These are phyloP conservation scores for Colius striatus DNA, from an alignment of 2,113 vertebrate genomes.

Conservation along the genomic window DNA sequence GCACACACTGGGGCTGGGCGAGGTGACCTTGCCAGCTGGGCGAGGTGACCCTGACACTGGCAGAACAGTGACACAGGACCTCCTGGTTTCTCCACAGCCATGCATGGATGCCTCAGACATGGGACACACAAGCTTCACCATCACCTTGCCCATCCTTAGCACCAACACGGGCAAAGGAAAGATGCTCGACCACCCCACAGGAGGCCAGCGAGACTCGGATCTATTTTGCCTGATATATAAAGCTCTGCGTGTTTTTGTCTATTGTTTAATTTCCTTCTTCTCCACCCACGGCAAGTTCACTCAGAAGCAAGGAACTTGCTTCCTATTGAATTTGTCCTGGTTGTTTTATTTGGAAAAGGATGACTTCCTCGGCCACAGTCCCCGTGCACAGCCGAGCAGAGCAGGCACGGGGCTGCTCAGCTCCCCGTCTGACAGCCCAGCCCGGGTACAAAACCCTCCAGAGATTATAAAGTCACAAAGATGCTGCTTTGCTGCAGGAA, in stretches of 20 bases:
- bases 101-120: accelerated
- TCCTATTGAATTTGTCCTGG: constrained; percentile 45
- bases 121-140: accelerated
- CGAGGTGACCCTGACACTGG: accelerated
- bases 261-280: constrained; percentile 72
- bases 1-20: accelerated
- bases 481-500: constrained; percentile 36
- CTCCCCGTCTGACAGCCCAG: background rate
- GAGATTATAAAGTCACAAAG: constrained; percentile 18
- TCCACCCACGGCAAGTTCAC: constrained; percentile 49
- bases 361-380: background rate
- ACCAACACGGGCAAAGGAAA: background rate
- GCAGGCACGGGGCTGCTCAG: background rate
- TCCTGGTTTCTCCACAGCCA: background rate
- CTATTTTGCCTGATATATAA: background rate
- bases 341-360: constrained; percentile 66
- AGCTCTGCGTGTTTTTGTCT: background rate
- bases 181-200: background rate
- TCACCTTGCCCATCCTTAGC: background rate
- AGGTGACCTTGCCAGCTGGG: background rate
- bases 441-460: background rate
- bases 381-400: background rate
- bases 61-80: accelerated
- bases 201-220: background rate
- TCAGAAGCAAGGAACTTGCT: constrained; percentile 59